Conservation (phyloP, 2,113 vertebrate species). For the Melanerpes aurifrons region DNA sequence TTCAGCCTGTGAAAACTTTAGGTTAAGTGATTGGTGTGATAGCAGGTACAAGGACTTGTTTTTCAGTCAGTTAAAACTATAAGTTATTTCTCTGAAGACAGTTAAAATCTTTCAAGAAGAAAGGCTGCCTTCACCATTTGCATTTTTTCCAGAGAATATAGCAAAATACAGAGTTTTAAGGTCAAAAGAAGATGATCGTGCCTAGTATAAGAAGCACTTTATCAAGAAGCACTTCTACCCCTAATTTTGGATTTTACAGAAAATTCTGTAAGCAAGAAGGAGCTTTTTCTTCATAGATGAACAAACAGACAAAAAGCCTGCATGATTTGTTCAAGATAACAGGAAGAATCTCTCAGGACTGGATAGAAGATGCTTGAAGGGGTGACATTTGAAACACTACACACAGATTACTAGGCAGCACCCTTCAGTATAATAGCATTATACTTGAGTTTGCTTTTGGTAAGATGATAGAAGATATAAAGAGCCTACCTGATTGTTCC, state of each 20-base stretch:
- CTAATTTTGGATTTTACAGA: neutral
- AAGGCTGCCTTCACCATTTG: neutral
- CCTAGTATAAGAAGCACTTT: neutral
- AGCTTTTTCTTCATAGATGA: neutral
- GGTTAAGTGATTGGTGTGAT: neutral
- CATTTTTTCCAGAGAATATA: neutral
- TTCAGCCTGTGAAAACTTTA: neutral
- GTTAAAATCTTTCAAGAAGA: neutral
- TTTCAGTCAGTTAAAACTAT: neutral
- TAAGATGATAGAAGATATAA: neutral
- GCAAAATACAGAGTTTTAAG: neutral
- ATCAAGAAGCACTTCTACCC: neutral
- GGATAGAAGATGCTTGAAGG: neutral
- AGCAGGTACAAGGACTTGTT: neutral
- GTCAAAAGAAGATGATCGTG: neutral
- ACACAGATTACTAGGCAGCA: neutral
- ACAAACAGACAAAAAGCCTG: neutral
- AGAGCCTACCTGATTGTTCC: neutral
- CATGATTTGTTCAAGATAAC: neutral
- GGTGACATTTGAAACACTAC: neutral
- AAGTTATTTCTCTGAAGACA: neutral
- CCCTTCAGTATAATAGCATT: neutral
- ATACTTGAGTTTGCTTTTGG: neutral
- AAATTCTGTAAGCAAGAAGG: neutral
- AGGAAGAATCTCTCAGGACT: neutral